Evolutionary conservation across 1,140 invertebrate species (phyloP), one percentile per base, ranked within the genome.

Genomic region (Musca domestica): DNA sequence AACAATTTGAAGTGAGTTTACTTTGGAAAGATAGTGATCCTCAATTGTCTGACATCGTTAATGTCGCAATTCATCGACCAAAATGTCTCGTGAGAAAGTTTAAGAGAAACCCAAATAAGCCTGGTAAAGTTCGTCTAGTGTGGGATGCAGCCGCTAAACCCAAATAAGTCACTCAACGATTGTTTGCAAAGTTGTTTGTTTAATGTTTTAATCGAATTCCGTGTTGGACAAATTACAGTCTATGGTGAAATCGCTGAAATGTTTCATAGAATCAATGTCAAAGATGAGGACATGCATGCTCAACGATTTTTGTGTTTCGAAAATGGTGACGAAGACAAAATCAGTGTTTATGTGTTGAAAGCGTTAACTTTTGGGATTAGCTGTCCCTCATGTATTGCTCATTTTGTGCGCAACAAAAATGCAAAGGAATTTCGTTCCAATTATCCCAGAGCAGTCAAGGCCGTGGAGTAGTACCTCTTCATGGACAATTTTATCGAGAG

Each of bases 201-300:
- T 14, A 76, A 74, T 0, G 72, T 80, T 10, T 34, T 81, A 12
- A 70, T 82, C 20, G 64, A 73, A 2, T 83, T 82, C 34, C 27
- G 80, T 7, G 67, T 74, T 20, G 58, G 68, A 5, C 10, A 15
- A n/a, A 56, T 76, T 1, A 76, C 74, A 0, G 68, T 78, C 10
- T 67, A 25, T 17, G 71, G 68, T 7, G 74, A 80, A 63, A 80
- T 82, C 2, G n/a, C 64, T 9, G 81, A 83, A 7, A 54, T 66
- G 65, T 54, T 54, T 41, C 49, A 66, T 30, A 48, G 49, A 10
- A 54, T 54, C n/a, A 54, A 83, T 81, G 79, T 83, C n/a, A 66
- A 48, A 5, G 68, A 69, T 19, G 22, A 49, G 7, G 51, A 66
- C 46, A 56, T 65, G 67, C 30, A 56, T 25, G 10, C 63, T 15